Evolutionary conservation across 2,797 vertebrate genomes (phyloP).

Genomic region (Alcedo quadribrachys): DNA sequence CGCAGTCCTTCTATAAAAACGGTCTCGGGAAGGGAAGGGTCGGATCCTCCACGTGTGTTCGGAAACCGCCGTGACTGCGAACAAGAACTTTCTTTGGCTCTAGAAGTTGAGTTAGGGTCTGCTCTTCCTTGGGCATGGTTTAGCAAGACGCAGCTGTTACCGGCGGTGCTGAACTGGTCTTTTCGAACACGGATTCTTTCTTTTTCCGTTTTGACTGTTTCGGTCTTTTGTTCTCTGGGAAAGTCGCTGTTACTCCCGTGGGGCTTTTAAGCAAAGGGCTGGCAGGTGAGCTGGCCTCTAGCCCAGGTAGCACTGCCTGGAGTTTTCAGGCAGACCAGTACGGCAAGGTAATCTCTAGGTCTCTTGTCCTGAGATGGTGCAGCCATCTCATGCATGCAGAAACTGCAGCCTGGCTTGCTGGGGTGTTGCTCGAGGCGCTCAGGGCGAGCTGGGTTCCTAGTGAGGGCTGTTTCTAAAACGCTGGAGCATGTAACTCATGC

Average conservation of each 20-base stretch:
- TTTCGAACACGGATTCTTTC: not conserved
- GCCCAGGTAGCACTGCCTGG: not conserved
- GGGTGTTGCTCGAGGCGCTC: not conserved
- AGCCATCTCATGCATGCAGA: not conserved
- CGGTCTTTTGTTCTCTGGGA: not conserved
- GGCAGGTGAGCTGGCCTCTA: conserved; percentile 15
- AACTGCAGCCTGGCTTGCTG: not conserved
- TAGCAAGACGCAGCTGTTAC: not conserved
- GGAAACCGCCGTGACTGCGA: not conserved
- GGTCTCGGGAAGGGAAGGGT: fast-evolving
- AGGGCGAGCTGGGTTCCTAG: not conserved
- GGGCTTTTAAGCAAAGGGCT: not conserved
- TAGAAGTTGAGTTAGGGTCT: fast-evolving
- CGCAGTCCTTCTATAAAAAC: fast-evolving
- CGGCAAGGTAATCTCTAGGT: not conserved
- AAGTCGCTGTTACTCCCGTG: not conserved
- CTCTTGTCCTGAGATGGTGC: not conserved
- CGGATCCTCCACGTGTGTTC: not conserved
- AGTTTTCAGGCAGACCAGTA: not conserved
- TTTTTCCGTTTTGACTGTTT: not conserved
- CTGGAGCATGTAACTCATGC: fast-evolving
- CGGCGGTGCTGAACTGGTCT: not conserved
- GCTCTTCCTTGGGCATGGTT: not conserved
- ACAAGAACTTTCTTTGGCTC: not conserved
- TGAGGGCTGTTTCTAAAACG: not conserved